Evolutionary conservation across 1,140 invertebrate species (phyloP).

Genomic region (Ridgeia piscesae): DNA sequence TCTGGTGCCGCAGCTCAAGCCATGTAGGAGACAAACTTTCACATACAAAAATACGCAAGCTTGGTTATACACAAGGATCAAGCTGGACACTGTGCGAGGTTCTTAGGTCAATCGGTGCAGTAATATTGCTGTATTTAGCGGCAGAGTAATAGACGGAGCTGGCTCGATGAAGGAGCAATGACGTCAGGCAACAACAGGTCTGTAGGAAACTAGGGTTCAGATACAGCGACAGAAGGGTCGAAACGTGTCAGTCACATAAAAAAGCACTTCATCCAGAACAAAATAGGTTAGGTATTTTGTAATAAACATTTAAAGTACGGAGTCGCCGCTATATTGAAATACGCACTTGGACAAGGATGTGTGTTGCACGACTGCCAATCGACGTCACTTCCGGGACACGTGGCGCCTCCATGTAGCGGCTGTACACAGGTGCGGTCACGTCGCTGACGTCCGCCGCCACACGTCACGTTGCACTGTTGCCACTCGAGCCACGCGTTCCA

Average conservation of each 20-base stretch:
- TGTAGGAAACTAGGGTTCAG: background rate
- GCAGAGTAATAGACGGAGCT: background rate
- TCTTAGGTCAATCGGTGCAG: too few relatives aligned
- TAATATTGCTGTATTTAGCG: too few relatives aligned
- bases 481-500: slow-evolving; percentile 36
- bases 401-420: slow-evolving; percentile 29
- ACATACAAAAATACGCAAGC: too few relatives aligned
- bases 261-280: background rate
- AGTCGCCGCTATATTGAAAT: background rate
- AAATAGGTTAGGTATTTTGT: background rate
- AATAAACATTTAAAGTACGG: background rate
- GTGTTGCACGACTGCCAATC: slow-evolving; percentile 13
- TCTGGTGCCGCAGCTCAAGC: too few relatives aligned
- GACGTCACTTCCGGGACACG: slow-evolving; percentile 16
- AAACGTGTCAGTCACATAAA: background rate
- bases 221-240: background rate
- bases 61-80: too few relatives aligned
- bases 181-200: background rate
- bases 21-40: too few relatives aligned
- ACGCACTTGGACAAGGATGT: slow-evolving; percentile 16
- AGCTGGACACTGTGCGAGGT: too few relatives aligned
- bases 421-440: slow-evolving; percentile 35
- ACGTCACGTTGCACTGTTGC: slow-evolving; percentile 35
- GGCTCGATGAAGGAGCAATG: background rate
- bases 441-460: slow-evolving; percentile 34